Percentiles rank a stretch among this genome's conserved stretches.
Conservation (phyloP, 2,888 invertebrate genomes). For the Stenurella melanura region DNA sequence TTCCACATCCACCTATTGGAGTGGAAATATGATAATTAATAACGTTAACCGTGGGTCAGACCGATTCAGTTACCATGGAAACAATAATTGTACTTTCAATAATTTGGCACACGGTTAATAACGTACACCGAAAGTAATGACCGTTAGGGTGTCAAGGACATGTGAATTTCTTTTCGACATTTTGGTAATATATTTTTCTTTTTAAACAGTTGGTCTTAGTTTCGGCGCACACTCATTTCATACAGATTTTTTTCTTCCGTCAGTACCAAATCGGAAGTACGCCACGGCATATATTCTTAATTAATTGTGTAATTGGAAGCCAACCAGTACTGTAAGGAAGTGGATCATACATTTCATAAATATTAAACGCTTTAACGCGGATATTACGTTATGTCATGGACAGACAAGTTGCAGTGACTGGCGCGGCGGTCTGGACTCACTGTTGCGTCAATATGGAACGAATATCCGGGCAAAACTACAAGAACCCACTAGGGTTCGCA, state of each 20-base stretch:
- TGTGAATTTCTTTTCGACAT: background rate
- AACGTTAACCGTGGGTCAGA: no score
- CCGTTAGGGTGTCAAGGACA: no score
- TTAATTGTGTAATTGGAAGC: slow-evolving; percentile 11
- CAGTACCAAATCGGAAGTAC: background rate
- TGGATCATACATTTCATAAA: slow-evolving; percentile 30
- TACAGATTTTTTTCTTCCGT: background rate
- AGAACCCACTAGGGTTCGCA: slow-evolving; percentile 14
- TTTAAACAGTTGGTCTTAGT: background rate
- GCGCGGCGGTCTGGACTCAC: background rate
- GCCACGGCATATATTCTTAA: slow-evolving; percentile 3
- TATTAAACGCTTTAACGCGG: slow-evolving; percentile 45
- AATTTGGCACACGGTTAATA: no score
- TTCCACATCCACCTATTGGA: no score
- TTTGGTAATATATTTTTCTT: background rate
- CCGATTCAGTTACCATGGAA: no score
- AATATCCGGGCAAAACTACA: slow-evolving; percentile 15
- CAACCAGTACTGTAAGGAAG: slow-evolving; percentile 13
- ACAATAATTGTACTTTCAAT: no score
- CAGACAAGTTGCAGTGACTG: slow-evolving; percentile 29
- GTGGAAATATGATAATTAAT: no score
- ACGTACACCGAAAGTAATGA: no score
- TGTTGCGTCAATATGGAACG: slow-evolving; percentile 25
- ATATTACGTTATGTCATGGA: slow-evolving; percentile 48
- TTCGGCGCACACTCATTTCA: background rate